A percentile compares a stretch with the other conserved stretches of the same genome.
These are phyloP conservation scores for Portunus trituberculatus DNA, from an alignment of 1,140 invertebrate genomes.

Conservation along the genomic window DNA sequence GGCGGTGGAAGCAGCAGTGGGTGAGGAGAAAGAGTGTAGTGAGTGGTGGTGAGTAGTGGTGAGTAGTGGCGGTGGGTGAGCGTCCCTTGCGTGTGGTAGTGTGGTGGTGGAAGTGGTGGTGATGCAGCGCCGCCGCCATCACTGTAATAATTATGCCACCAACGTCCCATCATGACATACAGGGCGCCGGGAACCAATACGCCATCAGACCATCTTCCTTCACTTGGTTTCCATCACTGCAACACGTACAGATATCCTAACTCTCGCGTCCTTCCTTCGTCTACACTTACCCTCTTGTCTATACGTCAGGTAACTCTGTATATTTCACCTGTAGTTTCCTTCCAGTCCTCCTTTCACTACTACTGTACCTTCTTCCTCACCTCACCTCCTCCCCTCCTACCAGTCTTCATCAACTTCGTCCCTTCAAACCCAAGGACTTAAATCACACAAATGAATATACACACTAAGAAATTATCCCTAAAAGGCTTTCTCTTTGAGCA, in stretches of 20 bases:
- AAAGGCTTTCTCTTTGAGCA: constrained; percentile 45
- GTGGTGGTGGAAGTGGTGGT: background rate
- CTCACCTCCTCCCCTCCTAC: background rate
- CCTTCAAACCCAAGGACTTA: background rate
- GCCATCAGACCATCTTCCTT: too few relatives aligned
- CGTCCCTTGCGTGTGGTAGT: background rate
- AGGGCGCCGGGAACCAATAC: too few relatives aligned
- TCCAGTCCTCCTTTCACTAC: background rate
- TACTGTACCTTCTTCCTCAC: background rate
- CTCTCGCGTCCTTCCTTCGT: too few relatives aligned
- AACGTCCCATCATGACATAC: too few relatives aligned
- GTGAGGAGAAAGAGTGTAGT: background rate
- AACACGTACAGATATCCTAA: too few relatives aligned
- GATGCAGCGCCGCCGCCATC: background rate
- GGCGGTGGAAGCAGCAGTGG: background rate
- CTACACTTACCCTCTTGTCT: too few relatives aligned
- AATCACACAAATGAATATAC: constrained; percentile 34
- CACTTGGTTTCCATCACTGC: too few relatives aligned
- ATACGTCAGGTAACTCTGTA: too few relatives aligned
- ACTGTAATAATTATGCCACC: too few relatives aligned
- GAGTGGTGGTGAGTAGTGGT: background rate
- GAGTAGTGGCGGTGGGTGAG: background rate
- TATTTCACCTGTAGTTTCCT: background rate
- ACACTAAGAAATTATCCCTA: background rate
- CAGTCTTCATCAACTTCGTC: background rate